Percentiles rank a stretch among this genome's conserved stretches.
These are phyloP conservation scores for Epicauta chinensis DNA, from an alignment of 1,140 invertebrate species.

Conservation along the genomic window DNA sequence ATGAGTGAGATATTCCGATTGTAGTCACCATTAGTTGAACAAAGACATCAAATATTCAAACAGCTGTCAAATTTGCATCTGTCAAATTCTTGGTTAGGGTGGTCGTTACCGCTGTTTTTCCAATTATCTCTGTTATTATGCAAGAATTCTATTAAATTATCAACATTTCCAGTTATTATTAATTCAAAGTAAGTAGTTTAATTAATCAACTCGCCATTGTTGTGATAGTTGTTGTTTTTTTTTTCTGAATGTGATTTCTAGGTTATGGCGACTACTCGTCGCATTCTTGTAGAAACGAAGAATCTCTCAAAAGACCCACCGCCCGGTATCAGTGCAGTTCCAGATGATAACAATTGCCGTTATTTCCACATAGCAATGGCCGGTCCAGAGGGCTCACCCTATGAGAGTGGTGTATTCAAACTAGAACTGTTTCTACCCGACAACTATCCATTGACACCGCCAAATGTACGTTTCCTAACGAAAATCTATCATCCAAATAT, in stretches of 20 bases:
- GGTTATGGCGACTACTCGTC: conserved; percentile 32
- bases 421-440: conserved; percentile 73
- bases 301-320: conserved; percentile 52
- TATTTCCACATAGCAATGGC: conserved; percentile 72
- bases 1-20: no score
- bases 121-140: no score
- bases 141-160: no score
- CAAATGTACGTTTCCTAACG: conserved; percentile 71
- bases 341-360: conserved; percentile 67
- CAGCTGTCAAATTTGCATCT: no score
- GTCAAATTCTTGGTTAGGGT: no score
- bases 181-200: no score
- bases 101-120: no score
- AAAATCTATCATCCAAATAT: conserved; percentile 81
- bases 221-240: no score
- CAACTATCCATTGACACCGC: conserved; percentile 74
- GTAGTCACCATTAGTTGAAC: no score
- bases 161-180: no score
- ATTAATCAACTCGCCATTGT: no score
- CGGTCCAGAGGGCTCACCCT: conserved; percentile 59
- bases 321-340: conserved; percentile 65
- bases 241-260: neutral
- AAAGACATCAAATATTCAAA: no score
- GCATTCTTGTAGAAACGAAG: conserved; percentile 41
- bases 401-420: conserved; percentile 72